Percentiles rank a stretch among this genome's conserved stretches.
Conservation (phyloP, 2,888 invertebrate genomes). For the Campoletis raptor region DNA sequence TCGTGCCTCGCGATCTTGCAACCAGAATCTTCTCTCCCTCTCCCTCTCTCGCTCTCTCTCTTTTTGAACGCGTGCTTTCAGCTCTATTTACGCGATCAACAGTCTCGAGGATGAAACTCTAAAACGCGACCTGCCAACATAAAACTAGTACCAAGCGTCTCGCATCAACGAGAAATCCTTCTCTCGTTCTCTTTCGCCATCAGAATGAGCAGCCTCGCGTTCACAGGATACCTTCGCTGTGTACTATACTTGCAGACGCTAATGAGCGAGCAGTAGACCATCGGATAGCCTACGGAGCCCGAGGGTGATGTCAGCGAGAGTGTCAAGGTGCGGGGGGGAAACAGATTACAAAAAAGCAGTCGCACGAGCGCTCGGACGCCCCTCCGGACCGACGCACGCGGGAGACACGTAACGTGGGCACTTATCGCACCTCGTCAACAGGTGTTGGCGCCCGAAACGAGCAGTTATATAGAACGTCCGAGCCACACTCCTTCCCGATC, state of each 20-base stretch:
- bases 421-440: slow-evolving; percentile 70
- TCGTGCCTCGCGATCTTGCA: slow-evolving; percentile 77
- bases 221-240: slow-evolving; percentile 16
- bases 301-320: slow-evolving; percentile 44
- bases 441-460: slow-evolving; percentile 67
- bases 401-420: slow-evolving; percentile 44
- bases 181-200: not conserved
- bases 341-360: slow-evolving; percentile 43
- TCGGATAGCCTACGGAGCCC: slow-evolving; percentile 37
- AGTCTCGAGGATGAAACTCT: slow-evolving; percentile 37
- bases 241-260: slow-evolving; percentile 33
- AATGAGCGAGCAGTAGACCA: slow-evolving; percentile 42
- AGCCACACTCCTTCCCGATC: slow-evolving; percentile 17
- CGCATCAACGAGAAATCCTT: slow-evolving; percentile 6
- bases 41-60: slow-evolving; percentile 23
- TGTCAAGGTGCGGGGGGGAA: slow-evolving; percentile 41
- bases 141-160: not conserved
- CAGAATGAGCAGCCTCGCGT: not conserved
- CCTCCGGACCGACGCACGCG: slow-evolving; percentile 68
- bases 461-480: slow-evolving; percentile 59
- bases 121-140: not conserved
- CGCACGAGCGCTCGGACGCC: slow-evolving; percentile 56
- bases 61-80: slow-evolving; percentile 14
- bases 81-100: slow-evolving; percentile 56
- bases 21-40: slow-evolving; percentile 70